Evolutionary conservation across 2,888 invertebrate species (phyloP).

Genomic region (Cephus pulcher): DNA sequence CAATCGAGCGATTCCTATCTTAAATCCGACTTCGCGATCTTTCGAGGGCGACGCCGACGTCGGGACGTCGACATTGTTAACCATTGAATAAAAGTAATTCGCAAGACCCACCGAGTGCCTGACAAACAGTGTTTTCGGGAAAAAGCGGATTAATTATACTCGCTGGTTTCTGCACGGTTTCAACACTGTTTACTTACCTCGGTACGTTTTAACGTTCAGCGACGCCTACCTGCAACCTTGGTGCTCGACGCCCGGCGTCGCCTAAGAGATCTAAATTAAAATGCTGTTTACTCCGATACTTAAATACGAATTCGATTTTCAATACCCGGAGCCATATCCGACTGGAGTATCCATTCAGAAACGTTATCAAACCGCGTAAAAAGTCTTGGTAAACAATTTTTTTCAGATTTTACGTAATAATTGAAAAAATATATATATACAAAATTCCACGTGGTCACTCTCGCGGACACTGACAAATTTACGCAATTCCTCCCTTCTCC

Average conservation of each 20-base stretch:
- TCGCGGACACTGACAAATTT: not conserved
- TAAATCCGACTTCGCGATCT: not conserved
- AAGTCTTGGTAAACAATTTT: not conserved
- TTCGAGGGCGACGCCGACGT: slow-evolving; percentile 17
- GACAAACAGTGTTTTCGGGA: slow-evolving; percentile 44
- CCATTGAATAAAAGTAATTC: slow-evolving; percentile 40
- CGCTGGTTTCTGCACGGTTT: slow-evolving; percentile 18
- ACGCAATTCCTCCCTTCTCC: not conserved
- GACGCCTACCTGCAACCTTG: not conserved
- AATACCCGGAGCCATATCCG: not conserved
- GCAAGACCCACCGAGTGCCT: slow-evolving; percentile 35
- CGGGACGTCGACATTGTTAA: slow-evolving; percentile 25
- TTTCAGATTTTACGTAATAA: not conserved
- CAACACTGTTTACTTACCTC: slow-evolving; percentile 13
- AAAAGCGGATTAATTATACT: slow-evolving; percentile 48
- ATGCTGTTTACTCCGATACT: slow-evolving; percentile 56
- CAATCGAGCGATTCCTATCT: not conserved
- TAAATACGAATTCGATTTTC: slow-evolving; percentile 28
- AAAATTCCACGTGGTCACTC: not conserved
- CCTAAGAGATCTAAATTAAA: slow-evolving; percentile 49
- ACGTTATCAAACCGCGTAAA: not conserved
- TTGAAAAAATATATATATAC: not conserved
- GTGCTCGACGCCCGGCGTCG: not conserved
- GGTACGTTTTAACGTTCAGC: not conserved
- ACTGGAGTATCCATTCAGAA: not conserved